Evolutionary conservation across 2,888 invertebrate genomes (phyloP).

Genomic region (Crocallis elinguaria): DNA sequence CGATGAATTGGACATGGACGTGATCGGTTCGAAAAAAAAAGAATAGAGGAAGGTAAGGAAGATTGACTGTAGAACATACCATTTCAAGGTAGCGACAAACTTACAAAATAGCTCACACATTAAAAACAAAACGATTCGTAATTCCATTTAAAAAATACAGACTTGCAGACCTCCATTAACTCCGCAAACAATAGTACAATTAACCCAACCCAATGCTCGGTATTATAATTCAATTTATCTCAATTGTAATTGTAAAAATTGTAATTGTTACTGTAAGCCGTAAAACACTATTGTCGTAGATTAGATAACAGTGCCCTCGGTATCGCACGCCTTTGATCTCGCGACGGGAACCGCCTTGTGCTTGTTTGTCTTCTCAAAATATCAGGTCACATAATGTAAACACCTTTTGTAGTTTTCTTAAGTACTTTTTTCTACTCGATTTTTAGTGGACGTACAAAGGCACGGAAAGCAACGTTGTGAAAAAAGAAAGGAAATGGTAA

Average conservation of each 20-base stretch:
- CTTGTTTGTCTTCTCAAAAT: conserved; percentile 19
- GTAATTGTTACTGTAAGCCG: conserved; percentile 21
- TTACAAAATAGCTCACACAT: neutral
- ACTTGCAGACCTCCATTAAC: conserved; percentile 1
- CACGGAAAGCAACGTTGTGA: too few species aligned
- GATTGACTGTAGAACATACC: neutral
- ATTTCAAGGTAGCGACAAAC: neutral
- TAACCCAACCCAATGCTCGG: conserved; percentile 58
- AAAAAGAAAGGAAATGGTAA: too few species aligned
- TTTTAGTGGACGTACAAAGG: neutral
- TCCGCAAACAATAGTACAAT: conserved; percentile 60
- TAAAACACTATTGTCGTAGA: conserved; percentile 15
- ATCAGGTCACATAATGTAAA: conserved; percentile 17
- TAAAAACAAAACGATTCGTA: neutral
- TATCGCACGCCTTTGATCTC: conserved; percentile 22
- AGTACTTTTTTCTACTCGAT: conserved; percentile 7
- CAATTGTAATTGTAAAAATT: conserved; percentile 28
- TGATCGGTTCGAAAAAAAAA: too few species aligned
- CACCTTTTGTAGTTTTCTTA: conserved; percentile 23
- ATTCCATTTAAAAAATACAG: neutral
- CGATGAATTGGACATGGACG: too few species aligned
- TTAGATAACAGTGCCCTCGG: conserved; percentile 13
- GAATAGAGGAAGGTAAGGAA: too few species aligned
- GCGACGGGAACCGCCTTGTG: conserved; percentile 1
- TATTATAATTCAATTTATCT: conserved; percentile 58